Base-by-base conservation (phyloP, 2,888 invertebrate species). In the Listrodromus nycthemerus region DNA sequence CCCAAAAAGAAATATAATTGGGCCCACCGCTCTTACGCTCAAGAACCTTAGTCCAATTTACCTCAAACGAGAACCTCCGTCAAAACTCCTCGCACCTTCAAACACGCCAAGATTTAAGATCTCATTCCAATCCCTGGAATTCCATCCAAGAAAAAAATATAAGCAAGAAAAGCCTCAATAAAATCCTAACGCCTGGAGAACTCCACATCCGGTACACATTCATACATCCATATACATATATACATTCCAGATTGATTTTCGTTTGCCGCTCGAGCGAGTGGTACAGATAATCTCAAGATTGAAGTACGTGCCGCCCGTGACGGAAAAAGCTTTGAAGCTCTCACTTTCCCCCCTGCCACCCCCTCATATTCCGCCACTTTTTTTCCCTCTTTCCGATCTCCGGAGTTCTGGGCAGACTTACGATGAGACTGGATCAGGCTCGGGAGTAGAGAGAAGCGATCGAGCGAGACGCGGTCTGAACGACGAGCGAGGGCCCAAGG, bases 201-300 rank as follows among this genome's bases (percentile, higher is more conserved):
- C 16, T 0, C 19, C 1, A 8, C 33, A 37, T 37, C 13, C 21
- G 52, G 33, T 19, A 19, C 33, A 24, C 69, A 48, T 19, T 33
- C 8, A 37, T 1, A 10, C 37, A 37, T 8, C 37, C 37, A 37
- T 8, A 10, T 37, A 16, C 41, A 16, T 16, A 45, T 45, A 45
- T 48, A 75, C 48, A 70, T 63, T 78, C 63, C 30, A 5, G 63
- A 50, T 79, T 79, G 71, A 79, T 66, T 79, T 66, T 45, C 55
- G 66, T 66, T 73, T 33, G 71, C 37, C 52, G 74, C n/a, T 27
- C 52, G 52, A 67, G 50, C 61, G 10, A 24, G 71, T 24, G 30
- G 65, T 67, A 66, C 41, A 16, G 73, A 79, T 79, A 79, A 79
- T 79, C 55, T 71, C 65, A 13, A 66, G 79, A 79, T 79, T 73